Conservation (phyloP, 2,113 vertebrate genomes). For the Regulus satrapa region DNA sequence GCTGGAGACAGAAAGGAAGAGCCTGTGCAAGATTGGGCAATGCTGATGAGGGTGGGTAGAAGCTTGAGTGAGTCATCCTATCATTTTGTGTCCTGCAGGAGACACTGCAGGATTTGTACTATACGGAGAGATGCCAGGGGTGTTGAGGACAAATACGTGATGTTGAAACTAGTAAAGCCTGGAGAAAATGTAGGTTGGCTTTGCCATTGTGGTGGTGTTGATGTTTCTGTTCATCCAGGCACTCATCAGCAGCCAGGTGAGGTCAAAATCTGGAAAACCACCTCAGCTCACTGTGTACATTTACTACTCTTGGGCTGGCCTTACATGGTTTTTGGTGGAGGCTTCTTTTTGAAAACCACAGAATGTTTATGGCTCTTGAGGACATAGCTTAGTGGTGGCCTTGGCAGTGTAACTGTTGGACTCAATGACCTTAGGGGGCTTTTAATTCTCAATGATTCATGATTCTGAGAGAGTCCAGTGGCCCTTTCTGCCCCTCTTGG, state of each 20-base stretch:
- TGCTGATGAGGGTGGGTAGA: background rate
- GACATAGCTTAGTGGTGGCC: background rate
- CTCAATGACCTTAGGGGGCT: background rate
- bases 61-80: rapidly evolving
- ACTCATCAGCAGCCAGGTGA: rapidly evolving
- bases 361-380: background rate
- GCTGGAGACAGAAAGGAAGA: rapidly evolving
- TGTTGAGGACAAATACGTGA: no score
- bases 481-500: background rate
- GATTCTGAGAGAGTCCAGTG: background rate
- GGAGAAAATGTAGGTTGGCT: background rate
- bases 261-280: background rate
- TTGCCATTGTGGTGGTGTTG: background rate
- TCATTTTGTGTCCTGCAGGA: rapidly evolving
- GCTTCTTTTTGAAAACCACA: background rate
- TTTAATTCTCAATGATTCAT: background rate
- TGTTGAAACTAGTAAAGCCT: background rate
- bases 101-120: background rate
- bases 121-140: background rate
- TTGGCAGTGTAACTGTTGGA: background rate
- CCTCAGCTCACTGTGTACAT: background rate
- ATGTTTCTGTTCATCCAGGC: background rate
- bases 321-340: background rate
- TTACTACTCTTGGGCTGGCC: background rate
- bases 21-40: background rate